phyloP scores from a whole-genome alignment of 2,888 invertebrate genomes.

The Corythucha ciliata region DNA sequence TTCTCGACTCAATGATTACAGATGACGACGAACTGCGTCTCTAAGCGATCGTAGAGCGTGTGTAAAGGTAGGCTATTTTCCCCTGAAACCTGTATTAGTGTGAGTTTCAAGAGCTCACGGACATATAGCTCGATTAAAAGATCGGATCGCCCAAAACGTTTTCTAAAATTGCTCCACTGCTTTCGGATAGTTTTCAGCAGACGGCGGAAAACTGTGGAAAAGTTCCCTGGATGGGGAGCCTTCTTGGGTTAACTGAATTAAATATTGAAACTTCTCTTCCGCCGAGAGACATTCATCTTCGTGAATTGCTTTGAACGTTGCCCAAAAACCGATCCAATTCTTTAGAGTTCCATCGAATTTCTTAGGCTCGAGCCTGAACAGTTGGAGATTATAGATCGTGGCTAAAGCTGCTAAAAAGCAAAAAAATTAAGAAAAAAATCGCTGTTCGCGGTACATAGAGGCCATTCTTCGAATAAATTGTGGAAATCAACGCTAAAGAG shows the following conservation, averaged over 20 bases:
- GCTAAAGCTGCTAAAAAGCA: too few relatives aligned
- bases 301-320: not conserved
- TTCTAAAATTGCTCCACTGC: not conserved
- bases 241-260: slow-evolving; percentile 19
- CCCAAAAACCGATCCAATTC: too few relatives aligned
- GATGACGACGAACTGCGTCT: slow-evolving; percentile 7
- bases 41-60: not conserved
- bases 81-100: not conserved
- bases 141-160: slow-evolving; percentile 36
- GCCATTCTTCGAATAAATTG: too few relatives aligned
- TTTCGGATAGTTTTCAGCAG: slow-evolving; percentile 10
- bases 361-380: too few relatives aligned
- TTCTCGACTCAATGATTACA: too few relatives aligned
- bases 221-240: slow-evolving; percentile 27
- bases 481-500: too few relatives aligned
- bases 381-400: too few relatives aligned
- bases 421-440: too few relatives aligned
- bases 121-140: slow-evolving; percentile 38
- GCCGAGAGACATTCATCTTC: not conserved
- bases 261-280: slow-evolving; percentile 29
- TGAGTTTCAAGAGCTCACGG: not conserved
- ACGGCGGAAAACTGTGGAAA: slow-evolving; percentile 24
- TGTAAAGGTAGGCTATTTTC: too few relatives aligned
- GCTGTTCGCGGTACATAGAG: too few relatives aligned
- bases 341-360: too few relatives aligned